Percentiles rank a stretch among this genome's conserved stretches.
Evolutionary conservation across 2,888 invertebrate genomes (phyloP).

Genomic region (Diploptera punctata): DNA sequence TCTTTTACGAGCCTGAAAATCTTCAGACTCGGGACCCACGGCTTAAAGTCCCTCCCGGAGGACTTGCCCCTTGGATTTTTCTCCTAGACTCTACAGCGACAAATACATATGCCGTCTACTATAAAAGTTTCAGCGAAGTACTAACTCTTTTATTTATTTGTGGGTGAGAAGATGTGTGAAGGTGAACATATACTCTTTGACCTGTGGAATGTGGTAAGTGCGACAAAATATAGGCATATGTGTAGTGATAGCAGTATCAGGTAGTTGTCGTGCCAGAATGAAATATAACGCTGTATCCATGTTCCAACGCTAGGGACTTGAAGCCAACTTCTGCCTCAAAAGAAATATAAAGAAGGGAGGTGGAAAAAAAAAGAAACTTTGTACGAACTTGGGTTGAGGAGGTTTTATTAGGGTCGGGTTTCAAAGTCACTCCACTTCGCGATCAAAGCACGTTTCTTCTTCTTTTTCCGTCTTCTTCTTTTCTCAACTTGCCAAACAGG

Average conservation of each 20-base stretch:
- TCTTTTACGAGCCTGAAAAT: too few relatives aligned
- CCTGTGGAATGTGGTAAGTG: background rate
- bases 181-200: background rate
- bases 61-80: too few relatives aligned
- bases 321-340: background rate
- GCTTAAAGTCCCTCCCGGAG: too few relatives aligned
- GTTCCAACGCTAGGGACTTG: background rate
- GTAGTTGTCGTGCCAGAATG: background rate
- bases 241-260: background rate
- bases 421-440: slow-evolving; percentile 4
- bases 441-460: background rate
- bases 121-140: too few relatives aligned
- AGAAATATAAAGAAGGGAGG: slow-evolving; percentile 11
- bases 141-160: too few relatives aligned
- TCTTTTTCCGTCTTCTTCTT: too few relatives aligned
- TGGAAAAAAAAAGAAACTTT: background rate
- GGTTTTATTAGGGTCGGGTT: slow-evolving; percentile 6
- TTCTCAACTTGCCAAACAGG: background rate
- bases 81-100: too few relatives aligned
- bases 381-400: background rate
- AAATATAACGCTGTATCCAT: background rate
- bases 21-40: too few relatives aligned
- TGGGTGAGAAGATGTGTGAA: too few relatives aligned
- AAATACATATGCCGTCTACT: too few relatives aligned
- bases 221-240: background rate